Evolutionary conservation across 2,113 vertebrate genomes (phyloP), one percentile per base, ranked within the genome.

Genomic region (Zootoca vivipara): DNA sequence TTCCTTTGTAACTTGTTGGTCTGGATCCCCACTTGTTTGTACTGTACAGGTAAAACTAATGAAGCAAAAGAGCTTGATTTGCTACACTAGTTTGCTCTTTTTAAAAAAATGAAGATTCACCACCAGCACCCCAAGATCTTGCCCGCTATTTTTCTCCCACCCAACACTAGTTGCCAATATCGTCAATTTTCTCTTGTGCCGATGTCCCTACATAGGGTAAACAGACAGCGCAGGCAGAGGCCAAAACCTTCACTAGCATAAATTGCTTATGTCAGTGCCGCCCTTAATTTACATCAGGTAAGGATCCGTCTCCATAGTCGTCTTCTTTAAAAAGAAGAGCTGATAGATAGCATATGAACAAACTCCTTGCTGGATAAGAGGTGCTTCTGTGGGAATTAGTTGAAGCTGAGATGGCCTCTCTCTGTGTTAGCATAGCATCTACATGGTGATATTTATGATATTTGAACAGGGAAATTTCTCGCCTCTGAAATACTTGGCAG

Each of bases 391-490:
- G 72, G 62, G 58, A 77, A 88, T 88, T 88, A 83, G 87, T 77
- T 77, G 81, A 88, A 1, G 38, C 58, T 20, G 24, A 56, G 78
- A 81, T 20, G n/a, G 85, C 78, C 78, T 30, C 33, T 3, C 9
- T 81, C n/a, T 1, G 13, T 72, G 78, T 81, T 72, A 81, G 40
- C 87, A 83, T 65, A 38, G 72, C 79, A 67, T 75, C 80, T 77
- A 83, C 80, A 77, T 77, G 72, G 79, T 33, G 80, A 88, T 88
- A 88, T 88, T 88, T 88, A 88, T 88, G 87, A 35, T 77, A 83
- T 83, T 83, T 88, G 87, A 88, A 75, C 87, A 52, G 72, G 87
- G 72, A 83, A 88, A 87, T 87, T 72, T 88, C 80, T 88, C 40
- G 80, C 73, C 58, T 88, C 72, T 22, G 26, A 62, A 88, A 88